Evolutionary conservation across 2,113 vertebrate species (phyloP), one percentile per base, ranked within the genome.

Genomic region (Nannobrachium achirus): DNA sequence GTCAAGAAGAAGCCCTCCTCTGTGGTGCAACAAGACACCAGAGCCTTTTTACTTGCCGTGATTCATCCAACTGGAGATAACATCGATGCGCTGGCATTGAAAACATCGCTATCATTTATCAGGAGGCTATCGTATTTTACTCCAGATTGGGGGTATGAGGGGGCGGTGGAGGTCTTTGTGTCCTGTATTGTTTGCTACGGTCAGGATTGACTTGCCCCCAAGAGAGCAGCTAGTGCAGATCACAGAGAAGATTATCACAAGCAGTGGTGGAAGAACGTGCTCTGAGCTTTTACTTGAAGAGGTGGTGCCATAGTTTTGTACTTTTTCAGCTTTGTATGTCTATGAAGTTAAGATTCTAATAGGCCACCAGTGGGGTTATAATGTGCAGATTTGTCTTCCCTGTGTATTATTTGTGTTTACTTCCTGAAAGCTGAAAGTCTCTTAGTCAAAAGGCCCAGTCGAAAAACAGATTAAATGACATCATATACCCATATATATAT

Each of bases 1-100:
- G 16, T 40, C 15, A 61, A 14, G 49, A 79, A 25, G 33, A 33
- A 25, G n/a, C n/a, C n/a, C n/a, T n/a, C n/a, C n/a, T n/a, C n/a
- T n/a, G n/a, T n/a, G n/a, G n/a, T n/a, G n/a, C 18, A 15, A 16
- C 38, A 19, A 7, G n/a, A 45, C 15, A 45, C 18, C 42, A 9
- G 0, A 49, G 5, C n/a, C 10, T 59, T 10, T 14, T 13, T 15
- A 20, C 15, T 59, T 9, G 10, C 41, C 16, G 40, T 7, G n/a
- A 15, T 44, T 45, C 14, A 60, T 45, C 46, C 46, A 61, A 61
- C 10, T 14, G 15, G 18, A 49, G 20, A 10, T 48, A 33, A 15
- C 9, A 63, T 48, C 13, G 14, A 49, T 62, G 15, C n/a, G 49
- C 19, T 19, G 15, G 60, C 46, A 4, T 11, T 14, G 45, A 62